These are phyloP conservation scores for Aptenodytes patagonicus DNA, from an alignment of 2,113 vertebrate species.

Conservation along the genomic window DNA sequence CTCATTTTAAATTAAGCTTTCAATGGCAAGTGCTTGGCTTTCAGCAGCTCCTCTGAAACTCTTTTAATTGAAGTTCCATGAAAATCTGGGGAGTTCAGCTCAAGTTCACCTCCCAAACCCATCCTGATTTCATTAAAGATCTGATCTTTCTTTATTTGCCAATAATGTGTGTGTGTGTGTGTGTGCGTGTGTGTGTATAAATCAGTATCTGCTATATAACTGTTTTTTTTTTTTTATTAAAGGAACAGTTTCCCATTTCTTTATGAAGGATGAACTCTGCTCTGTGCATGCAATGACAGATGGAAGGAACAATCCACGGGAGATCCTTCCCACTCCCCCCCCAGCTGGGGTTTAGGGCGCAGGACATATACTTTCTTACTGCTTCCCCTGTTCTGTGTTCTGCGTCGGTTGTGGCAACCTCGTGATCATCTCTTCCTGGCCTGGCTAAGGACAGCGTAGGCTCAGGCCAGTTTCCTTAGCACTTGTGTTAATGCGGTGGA, in stretches of 20 bases:
- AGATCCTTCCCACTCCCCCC: neutral
- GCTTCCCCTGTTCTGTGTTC: neutral
- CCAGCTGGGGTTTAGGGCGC: neutral
- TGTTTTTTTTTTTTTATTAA: constrained; percentile 17
- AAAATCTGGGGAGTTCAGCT: constrained; percentile 76
- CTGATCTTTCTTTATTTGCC: constrained; percentile 76
- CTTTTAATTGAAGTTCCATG: constrained; percentile 79
- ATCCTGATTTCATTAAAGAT: constrained; percentile 80
- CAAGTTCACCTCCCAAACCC: constrained; percentile 74
- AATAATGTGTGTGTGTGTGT: constrained; percentile 67
- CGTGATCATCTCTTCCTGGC: fast-evolving
- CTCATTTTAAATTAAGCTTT: constrained; percentile 74
- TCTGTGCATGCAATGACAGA: neutral
- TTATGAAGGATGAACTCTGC: neutral
- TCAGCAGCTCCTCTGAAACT: constrained; percentile 73
- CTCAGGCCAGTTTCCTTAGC: neutral
- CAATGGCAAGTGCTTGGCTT: constrained; percentile 63
- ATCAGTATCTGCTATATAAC: constrained; percentile 67
- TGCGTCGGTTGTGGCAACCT: neutral
- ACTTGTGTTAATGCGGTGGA: neutral
- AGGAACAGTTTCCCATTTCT: neutral
- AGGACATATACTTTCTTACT: neutral
- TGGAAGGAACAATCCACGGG: neutral
- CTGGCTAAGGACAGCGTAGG: neutral
- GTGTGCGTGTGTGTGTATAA: neutral